Percentiles rank a stretch among this genome's conserved stretches.
These are phyloP conservation scores for Sarcophaga rosellei DNA, from an alignment of 2,888 invertebrate genomes.

Conservation along the genomic window DNA sequence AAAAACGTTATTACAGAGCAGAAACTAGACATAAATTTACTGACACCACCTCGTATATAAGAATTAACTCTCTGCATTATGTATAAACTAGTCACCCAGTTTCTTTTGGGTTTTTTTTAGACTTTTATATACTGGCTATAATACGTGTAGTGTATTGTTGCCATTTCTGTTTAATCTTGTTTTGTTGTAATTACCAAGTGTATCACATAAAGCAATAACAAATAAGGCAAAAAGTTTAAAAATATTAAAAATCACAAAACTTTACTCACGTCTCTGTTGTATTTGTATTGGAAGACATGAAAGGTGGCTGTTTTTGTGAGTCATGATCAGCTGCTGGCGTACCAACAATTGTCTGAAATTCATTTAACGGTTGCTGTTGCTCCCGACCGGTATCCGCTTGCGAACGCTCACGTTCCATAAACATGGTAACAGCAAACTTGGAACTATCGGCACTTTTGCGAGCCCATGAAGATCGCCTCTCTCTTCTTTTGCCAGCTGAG, in stretches of 20 bases:
- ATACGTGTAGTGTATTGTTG: too few species aligned
- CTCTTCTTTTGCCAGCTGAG: slow-evolving; percentile 26
- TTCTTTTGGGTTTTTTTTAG: too few species aligned
- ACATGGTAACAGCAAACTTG: slow-evolving; percentile 24
- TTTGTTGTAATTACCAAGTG: too few species aligned
- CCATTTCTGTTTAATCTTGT: too few species aligned
- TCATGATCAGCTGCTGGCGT: slow-evolving; percentile 50
- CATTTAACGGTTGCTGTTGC: slow-evolving; percentile 25
- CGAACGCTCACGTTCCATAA: slow-evolving; percentile 54
- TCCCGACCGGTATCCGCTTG: slow-evolving; percentile 29
- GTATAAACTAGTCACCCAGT: too few species aligned
- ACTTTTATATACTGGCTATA: too few species aligned
- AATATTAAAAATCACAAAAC: slow-evolving; percentile 1
- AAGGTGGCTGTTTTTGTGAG: slow-evolving; percentile 47
- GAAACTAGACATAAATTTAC: too few species aligned
- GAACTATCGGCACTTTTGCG: slow-evolving; percentile 48
- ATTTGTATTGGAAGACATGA: slow-evolving; percentile 43
- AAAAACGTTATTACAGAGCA: too few species aligned
- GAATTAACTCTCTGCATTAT: too few species aligned
- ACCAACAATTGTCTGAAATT: slow-evolving; percentile 39
- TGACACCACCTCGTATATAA: too few species aligned
- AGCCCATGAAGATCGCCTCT: slow-evolving; percentile 41
- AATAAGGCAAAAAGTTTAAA: background rate
- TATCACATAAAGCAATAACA: background rate
- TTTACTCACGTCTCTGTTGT: slow-evolving; percentile 54